Conservation (phyloP, 2,888 invertebrate species). For the Myathropa florea region DNA sequence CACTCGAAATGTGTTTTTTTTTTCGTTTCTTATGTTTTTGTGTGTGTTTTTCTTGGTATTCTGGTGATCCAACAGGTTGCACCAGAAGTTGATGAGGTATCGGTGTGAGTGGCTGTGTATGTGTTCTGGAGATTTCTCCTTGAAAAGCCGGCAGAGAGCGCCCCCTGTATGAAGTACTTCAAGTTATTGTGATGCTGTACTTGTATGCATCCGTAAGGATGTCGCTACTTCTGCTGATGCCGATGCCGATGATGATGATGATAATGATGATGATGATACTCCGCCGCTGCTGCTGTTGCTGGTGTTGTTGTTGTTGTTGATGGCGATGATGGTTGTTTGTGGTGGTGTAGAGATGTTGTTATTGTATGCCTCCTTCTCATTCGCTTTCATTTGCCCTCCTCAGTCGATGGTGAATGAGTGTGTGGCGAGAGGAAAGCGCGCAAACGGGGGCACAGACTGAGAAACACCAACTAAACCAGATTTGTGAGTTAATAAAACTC, state of each 20-base stretch:
- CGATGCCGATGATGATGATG: slow-evolving; percentile 5
- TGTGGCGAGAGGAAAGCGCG: neutral
- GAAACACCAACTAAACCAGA: slow-evolving; percentile 69
- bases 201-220: slow-evolving; percentile 52
- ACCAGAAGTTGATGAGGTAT: slow-evolving; percentile 33
- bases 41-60: slow-evolving; percentile 63
- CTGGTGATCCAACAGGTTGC: slow-evolving; percentile 68
- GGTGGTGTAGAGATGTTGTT: slow-evolving; percentile 42
- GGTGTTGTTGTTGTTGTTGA: neutral
- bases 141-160: slow-evolving; percentile 49
- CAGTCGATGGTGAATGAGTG: slow-evolving; percentile 3
- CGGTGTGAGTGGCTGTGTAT: neutral
- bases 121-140: slow-evolving; percentile 63
- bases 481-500: slow-evolving; percentile 71
- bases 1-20: neutral
- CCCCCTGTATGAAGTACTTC: slow-evolving; percentile 34
- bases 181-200: slow-evolving; percentile 56
- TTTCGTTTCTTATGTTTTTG: slow-evolving; percentile 4
- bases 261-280: slow-evolving; percentile 14
- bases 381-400: slow-evolving; percentile 63
- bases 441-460: neutral
- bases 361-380: slow-evolving; percentile 55
- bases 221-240: slow-evolving; percentile 11
- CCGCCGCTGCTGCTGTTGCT: slow-evolving; percentile 18
- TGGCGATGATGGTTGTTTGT: neutral